A percentile compares a stretch with the other conserved stretches of the same genome.
Conservation (phyloP, 2,888 invertebrate genomes). For the Eupithecia dodoneata region DNA sequence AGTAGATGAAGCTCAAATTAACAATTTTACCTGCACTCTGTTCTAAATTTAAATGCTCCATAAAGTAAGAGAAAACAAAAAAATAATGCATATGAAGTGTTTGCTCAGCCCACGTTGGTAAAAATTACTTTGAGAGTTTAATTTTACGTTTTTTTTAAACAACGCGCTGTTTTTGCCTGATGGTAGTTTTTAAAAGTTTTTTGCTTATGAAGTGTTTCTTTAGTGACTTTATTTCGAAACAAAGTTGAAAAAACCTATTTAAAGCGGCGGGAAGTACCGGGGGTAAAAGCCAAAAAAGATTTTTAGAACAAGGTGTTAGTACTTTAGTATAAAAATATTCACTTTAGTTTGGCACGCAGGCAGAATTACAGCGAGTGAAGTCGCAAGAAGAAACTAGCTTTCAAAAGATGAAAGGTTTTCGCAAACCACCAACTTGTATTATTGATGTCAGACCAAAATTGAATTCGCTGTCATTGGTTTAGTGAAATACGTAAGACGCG, state of each 20-base stretch:
- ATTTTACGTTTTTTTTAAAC: not conserved
- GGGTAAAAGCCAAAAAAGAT: not conserved
- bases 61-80: not conserved
- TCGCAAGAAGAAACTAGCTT: not conserved
- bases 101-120: not conserved
- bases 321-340: too few species aligned
- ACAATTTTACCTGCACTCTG: not conserved
- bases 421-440: not conserved
- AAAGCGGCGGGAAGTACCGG: not conserved
- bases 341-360: too few species aligned
- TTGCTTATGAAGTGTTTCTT: not conserved
- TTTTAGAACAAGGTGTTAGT: not conserved
- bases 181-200: not conserved
- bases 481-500: too few species aligned
- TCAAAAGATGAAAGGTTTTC: not conserved
- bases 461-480: conserved; percentile 49
- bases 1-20: not conserved
- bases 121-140: conserved; percentile 37
- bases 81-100: not conserved
- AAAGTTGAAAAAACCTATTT: not conserved
- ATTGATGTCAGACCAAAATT: conserved; percentile 21
- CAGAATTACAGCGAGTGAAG: not conserved
- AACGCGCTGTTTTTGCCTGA: not conserved
- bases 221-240: not conserved
- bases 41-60: not conserved